phyloP scores from a whole-genome alignment of 2,888 invertebrate genomes.

The Ischnura elegans region DNA sequence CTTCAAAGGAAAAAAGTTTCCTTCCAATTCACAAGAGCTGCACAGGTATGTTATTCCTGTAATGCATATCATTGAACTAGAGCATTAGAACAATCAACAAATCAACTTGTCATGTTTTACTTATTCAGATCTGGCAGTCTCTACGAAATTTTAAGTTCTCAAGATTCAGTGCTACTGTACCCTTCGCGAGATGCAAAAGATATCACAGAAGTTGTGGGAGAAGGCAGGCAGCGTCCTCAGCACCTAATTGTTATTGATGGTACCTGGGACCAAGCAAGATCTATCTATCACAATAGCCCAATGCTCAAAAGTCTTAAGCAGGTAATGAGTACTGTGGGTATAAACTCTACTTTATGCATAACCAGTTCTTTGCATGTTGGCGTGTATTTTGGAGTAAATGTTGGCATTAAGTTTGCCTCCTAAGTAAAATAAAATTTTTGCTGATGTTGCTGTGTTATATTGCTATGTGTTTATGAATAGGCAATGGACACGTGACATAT shows the following conservation, averaged over 20 bases:
- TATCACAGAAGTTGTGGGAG: conserved; percentile 76
- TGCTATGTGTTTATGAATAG: no score
- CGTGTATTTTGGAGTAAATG: no score
- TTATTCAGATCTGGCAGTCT: conserved; percentile 79
- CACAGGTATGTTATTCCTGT: not conserved
- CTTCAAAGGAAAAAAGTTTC: conserved; percentile 91
- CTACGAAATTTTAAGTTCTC: conserved; percentile 82
- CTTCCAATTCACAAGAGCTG: conserved; percentile 81
- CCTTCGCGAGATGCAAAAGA: conserved; percentile 87
- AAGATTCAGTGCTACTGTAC: conserved; percentile 88
- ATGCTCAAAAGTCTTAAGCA: conserved; percentile 87
- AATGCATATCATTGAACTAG: not conserved
- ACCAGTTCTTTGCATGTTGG: no score
- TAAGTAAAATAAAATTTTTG: no score
- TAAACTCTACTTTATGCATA: no score
- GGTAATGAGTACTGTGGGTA: no score
- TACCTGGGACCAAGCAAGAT: conserved; percentile 97
- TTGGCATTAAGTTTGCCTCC: no score
- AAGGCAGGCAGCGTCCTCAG: conserved; percentile 79
- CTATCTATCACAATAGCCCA: conserved; percentile 91
- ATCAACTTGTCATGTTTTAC: conserved; percentile 22
- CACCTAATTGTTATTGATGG: conserved; percentile 94
- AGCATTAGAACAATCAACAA: not conserved
- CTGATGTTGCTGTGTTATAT: no score
- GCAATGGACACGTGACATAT: no score